Conservation (phyloP, 2,113 vertebrate genomes). For the Microcebus tavaratra region DNA sequence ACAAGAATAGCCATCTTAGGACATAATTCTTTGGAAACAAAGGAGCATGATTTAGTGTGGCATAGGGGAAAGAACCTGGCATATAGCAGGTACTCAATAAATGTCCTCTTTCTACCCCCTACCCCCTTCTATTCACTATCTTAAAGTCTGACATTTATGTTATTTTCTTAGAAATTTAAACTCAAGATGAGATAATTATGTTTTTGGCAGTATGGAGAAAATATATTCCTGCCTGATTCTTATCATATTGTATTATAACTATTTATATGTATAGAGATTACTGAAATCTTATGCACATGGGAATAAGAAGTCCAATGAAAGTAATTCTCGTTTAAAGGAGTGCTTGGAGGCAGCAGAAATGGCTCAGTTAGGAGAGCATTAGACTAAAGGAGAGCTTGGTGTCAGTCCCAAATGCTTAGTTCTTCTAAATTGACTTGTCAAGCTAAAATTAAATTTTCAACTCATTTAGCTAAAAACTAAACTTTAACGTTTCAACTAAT, state of each 20-base stretch:
- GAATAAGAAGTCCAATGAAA: slow-evolving; percentile 31
- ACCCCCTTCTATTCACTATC: neutral
- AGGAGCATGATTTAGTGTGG: neutral
- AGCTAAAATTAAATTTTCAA: slow-evolving; percentile 46
- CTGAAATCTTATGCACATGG: neutral
- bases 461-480: neutral
- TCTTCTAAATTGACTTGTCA: slow-evolving; percentile 38
- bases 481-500: neutral
- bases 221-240: slow-evolving; percentile 41
- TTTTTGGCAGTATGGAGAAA: slow-evolving; percentile 42
- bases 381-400: neutral
- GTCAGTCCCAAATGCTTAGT: slow-evolving; percentile 40
- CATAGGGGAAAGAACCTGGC: neutral
- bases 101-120: neutral
- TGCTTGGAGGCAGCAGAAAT: neutral
- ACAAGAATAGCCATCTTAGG: neutral
- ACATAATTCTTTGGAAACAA: neutral
- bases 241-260: slow-evolving; percentile 9
- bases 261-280: slow-evolving; percentile 13
- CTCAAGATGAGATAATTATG: neutral
- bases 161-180: slow-evolving; percentile 57
- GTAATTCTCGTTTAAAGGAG: slow-evolving; percentile 29
- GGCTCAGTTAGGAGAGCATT: no score
- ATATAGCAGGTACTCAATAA: slow-evolving; percentile 1
- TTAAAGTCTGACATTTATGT: slow-evolving; percentile 36